Evolutionary conservation across 2,888 invertebrate genomes (phyloP).

Genomic region (Drosophila aldrichi): DNA sequence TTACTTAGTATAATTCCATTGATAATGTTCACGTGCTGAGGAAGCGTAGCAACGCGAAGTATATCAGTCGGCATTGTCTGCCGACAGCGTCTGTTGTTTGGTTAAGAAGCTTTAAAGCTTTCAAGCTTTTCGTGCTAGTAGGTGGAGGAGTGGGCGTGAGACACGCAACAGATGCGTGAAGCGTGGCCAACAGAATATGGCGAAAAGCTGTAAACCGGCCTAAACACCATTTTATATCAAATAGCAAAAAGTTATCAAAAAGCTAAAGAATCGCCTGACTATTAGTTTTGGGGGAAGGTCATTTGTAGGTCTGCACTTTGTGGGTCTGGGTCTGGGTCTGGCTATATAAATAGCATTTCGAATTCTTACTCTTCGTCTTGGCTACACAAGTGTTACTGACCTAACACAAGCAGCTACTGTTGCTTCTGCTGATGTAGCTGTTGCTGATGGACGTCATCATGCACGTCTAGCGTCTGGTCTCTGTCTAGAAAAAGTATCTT

Average conservation of each 20-base stretch:
- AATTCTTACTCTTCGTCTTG: constrained; percentile 27
- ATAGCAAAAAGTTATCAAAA: constrained; percentile 9
- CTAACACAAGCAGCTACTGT: constrained; percentile 43
- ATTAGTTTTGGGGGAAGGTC: constrained; percentile 50
- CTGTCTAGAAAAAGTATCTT: constrained; percentile 30
- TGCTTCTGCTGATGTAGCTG: background rate
- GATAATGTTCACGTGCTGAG: constrained; percentile 66
- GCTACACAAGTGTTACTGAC: constrained; percentile 56
- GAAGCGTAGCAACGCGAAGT: constrained; percentile 15
- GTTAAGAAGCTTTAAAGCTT: constrained; percentile 19
- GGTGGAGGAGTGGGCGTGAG: constrained; percentile 33
- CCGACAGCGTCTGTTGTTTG: constrained; percentile 6
- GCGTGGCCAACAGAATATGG: background rate
- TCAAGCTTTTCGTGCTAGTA: constrained; percentile 34
- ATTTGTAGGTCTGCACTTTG: constrained; percentile 68
- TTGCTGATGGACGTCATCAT: constrained; percentile 40
- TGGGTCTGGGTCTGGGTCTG: constrained; percentile 39
- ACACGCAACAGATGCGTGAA: constrained; percentile 60
- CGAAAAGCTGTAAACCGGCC: constrained; percentile 1
- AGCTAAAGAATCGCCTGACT: background rate
- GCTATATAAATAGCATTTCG: constrained; percentile 60
- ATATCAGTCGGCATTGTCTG: constrained; percentile 20
- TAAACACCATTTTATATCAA: constrained; percentile 6
- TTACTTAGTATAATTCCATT: constrained; percentile 25
- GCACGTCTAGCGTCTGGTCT: constrained; percentile 39